Evolutionary conservation across 2,797 vertebrate genomes (phyloP).

Genomic region (Epinephelus malabaricus): DNA sequence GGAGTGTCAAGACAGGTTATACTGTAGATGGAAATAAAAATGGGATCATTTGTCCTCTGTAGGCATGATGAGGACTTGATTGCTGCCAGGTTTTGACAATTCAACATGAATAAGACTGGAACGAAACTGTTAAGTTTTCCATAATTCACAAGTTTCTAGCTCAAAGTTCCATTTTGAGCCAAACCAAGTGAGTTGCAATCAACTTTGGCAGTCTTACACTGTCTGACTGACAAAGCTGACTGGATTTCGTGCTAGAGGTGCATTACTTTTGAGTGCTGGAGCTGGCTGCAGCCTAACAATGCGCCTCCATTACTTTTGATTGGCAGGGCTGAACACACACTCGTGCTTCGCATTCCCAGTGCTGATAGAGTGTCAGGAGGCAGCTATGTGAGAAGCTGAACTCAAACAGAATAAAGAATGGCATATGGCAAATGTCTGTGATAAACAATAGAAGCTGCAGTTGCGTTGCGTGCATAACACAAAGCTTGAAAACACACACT

Average conservation of each 20-base stretch:
- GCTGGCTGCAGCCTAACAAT: conserved; percentile 13
- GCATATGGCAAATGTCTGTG: neutral
- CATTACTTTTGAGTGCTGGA: neutral
- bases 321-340: conserved; percentile 13
- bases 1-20: neutral
- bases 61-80: conserved; percentile 14
- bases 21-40: neutral
- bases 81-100: conserved; percentile 2
- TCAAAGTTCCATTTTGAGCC: neutral
- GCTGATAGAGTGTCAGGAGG: neutral
- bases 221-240: conserved; percentile 17
- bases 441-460: conserved; percentile 1
- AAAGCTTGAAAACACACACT: neutral
- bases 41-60: neutral
- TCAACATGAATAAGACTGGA: neutral
- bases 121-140: neutral
- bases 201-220: conserved; percentile 2
- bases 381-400: conserved; percentile 5
- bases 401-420: conserved; percentile 2
- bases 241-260: neutral
- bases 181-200: conserved; percentile 25
- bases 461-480: neutral
- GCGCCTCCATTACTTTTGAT: conserved; percentile 33
- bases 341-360: neutral
- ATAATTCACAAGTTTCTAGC: neutral